phyloP scores from a whole-genome alignment of 2,113 vertebrate species.

The Cinclus cinclus region DNA sequence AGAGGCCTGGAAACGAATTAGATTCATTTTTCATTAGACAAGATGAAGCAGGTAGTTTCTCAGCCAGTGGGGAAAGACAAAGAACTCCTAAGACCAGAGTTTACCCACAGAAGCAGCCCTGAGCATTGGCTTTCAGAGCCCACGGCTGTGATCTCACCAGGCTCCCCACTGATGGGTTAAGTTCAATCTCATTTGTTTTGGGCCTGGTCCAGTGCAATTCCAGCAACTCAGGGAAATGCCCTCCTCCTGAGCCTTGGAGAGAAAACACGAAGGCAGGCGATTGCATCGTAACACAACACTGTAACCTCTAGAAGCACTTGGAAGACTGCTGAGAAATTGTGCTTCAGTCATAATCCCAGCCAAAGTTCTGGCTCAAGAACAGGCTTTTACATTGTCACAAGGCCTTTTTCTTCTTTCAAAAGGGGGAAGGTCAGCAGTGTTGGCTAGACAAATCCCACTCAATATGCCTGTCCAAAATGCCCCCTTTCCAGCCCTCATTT shows the following conservation, averaged over 20 bases:
- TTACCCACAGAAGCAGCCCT: not conserved
- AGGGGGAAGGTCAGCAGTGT: not conserved
- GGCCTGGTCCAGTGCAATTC: not conserved
- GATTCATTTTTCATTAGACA: not conserved
- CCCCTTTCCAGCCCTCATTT: not conserved
- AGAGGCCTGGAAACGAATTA: not conserved
- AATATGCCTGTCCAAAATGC: not conserved
- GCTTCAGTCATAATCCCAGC: not conserved
- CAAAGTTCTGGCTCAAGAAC: not conserved
- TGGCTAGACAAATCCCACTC: not conserved
- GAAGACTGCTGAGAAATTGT: not conserved
- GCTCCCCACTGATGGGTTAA: slow-evolving; percentile 26
- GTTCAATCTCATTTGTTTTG: slow-evolving; percentile 46
- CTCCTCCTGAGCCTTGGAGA: not conserved
- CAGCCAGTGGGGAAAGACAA: not conserved
- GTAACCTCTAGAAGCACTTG: slow-evolving; percentile 3
- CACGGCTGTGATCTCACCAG: not conserved
- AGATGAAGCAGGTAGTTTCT: not conserved
- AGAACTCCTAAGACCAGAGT: not conserved
- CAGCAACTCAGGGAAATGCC: slow-evolving; percentile 9
- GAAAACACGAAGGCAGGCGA: not conserved
- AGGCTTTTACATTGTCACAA: not conserved
- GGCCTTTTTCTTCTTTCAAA: not conserved
- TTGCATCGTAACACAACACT: slow-evolving; percentile 30
- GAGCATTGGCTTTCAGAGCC: not conserved